A percentile compares a stretch with the other conserved stretches of the same genome.
phyloP scores from a whole-genome alignment of 1,140 invertebrate genomes.

The Bradynema listronoti region DNA sequence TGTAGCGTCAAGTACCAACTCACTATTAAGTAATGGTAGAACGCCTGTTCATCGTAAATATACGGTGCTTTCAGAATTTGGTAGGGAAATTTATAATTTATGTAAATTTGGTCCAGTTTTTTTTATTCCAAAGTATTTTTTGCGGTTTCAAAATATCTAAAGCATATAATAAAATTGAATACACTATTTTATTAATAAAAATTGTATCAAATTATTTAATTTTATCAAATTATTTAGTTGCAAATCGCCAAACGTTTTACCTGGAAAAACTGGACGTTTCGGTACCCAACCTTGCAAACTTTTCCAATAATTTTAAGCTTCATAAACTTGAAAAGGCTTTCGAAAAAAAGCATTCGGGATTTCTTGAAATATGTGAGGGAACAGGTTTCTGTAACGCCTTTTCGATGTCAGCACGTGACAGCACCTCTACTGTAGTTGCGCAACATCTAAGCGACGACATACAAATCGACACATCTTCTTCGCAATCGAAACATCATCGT shows the following conservation, averaged over 20 bases:
- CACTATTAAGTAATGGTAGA: conserved; percentile 6
- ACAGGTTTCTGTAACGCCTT: conserved; percentile 1
- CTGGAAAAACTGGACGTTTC: conserved; percentile 35
- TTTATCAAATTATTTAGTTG: too few species aligned
- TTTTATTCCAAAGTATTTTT: too few species aligned
- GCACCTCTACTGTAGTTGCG: neutral
- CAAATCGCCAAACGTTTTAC: conserved; percentile 30
- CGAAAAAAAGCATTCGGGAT: conserved; percentile 27
- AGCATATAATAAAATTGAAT: too few species aligned
- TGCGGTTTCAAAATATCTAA: too few species aligned
- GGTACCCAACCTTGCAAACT: conserved; percentile 18
- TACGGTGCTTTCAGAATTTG: conserved; percentile 38
- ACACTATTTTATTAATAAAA: neutral
- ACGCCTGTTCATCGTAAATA: conserved; percentile 35
- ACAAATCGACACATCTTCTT: neutral
- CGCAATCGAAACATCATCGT: too few species aligned
- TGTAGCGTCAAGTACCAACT: conserved; percentile 6
- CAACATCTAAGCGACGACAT: neutral
- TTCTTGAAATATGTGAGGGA: conserved; percentile 26
- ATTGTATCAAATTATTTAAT: conserved; percentile 3
- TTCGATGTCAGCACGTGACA: neutral
- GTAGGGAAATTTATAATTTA: too few species aligned
- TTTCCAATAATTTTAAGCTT: conserved; percentile 22
- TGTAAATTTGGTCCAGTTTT: too few species aligned
- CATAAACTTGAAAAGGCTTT: conserved; percentile 25